phyloP scores from a whole-genome alignment of 1,140 invertebrate genomes.

The Glossosoma conforme region DNA sequence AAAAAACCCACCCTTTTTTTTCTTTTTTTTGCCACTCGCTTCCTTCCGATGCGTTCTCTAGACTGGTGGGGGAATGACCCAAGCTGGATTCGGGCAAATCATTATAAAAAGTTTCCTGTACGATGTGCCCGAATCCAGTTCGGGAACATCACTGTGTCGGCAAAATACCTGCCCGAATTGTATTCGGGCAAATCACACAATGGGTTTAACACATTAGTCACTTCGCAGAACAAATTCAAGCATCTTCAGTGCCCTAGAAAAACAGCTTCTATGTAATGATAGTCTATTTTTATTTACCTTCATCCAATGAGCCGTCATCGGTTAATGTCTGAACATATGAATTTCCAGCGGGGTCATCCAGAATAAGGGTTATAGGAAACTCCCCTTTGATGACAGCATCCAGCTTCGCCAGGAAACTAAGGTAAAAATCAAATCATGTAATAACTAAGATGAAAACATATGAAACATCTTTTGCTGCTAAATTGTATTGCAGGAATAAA shows the following conservation, averaged over 20 bases:
- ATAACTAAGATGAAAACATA: background rate
- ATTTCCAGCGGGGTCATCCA: conserved; percentile 97
- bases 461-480: no score
- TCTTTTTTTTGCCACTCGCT: no score
- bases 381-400: conserved; percentile 65
- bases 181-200: background rate
- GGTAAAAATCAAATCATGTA: no score
- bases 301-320: conserved; percentile 63
- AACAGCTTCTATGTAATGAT: background rate
- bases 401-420: conserved; percentile 63
- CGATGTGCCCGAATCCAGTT: background rate
- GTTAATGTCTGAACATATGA: conserved; percentile 89
- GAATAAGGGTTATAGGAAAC: conserved; percentile 65
- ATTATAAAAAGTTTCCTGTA: background rate
- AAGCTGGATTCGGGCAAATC: no score
- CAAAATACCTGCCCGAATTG: background rate
- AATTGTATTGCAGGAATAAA: no score
- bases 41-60: no score
- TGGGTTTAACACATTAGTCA: background rate
- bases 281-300: conserved; percentile 29
- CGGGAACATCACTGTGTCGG: background rate
- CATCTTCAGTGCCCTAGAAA: background rate
- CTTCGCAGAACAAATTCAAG: background rate
- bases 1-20: no score
- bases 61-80: no score